These are phyloP conservation scores for Lissonota sp. DNA, from an alignment of 2,888 invertebrate species.

Conservation along the genomic window DNA sequence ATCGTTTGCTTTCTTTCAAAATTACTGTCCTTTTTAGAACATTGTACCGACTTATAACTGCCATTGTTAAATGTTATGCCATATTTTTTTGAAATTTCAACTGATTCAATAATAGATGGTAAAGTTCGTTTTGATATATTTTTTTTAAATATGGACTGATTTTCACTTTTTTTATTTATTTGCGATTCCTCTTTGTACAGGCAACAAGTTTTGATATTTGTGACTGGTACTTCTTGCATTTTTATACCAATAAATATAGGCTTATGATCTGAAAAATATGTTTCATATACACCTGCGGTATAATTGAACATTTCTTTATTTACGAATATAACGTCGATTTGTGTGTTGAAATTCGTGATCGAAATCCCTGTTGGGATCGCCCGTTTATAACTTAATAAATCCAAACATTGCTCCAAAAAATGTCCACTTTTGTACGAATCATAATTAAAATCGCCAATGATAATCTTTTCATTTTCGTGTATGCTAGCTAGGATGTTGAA, in stretches of 20 bases:
- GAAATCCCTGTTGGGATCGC: conserved; percentile 33
- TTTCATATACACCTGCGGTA: conserved; percentile 46
- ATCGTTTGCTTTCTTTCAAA: conserved; percentile 5
- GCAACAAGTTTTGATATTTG: background rate
- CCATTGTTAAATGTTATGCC: no score
- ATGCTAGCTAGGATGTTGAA: conserved; percentile 9
- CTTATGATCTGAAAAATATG: conserved; percentile 53
- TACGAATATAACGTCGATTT: conserved; percentile 58
- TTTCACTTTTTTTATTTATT: no score
- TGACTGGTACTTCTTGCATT: background rate
- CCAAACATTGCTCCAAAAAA: conserved; percentile 46
- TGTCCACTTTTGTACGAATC: conserved; percentile 33
- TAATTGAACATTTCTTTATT: conserved; percentile 25
- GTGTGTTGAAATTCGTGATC: conserved; percentile 55
- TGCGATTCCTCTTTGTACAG: no score
- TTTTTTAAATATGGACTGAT: no score
- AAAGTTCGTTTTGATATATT: no score
- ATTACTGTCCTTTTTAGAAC: background rate
- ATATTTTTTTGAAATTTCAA: no score
- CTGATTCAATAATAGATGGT: no score
- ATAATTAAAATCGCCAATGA: conserved; percentile 46
- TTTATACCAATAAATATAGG: conserved; percentile 52
- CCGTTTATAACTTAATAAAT: conserved; percentile 32
- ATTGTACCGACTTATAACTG: background rate
- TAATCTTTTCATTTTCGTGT: background rate